These are phyloP conservation scores for Tribolium madens DNA, from an alignment of 1,140 invertebrate genomes.

Conservation along the genomic window DNA sequence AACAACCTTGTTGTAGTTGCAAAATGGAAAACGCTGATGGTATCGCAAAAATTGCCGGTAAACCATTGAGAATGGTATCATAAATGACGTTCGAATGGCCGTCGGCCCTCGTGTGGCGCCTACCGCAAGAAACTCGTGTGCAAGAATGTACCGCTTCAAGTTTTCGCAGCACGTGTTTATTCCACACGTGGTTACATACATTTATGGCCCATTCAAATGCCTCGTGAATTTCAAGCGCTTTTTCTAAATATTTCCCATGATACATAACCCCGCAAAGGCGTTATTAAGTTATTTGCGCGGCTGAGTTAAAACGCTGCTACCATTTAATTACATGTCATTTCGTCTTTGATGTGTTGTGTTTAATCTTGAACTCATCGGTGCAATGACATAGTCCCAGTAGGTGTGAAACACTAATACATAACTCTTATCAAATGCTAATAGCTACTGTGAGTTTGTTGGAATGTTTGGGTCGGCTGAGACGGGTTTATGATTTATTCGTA, in stretches of 20 bases:
- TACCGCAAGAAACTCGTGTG: neutral
- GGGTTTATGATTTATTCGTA: conserved; percentile 26
- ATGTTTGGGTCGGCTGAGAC: neutral
- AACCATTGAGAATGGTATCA: neutral
- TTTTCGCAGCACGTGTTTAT: conserved; percentile 35
- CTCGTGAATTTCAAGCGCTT: conserved; percentile 13
- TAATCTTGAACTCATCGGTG: neutral
- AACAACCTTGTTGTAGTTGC: too few relatives aligned
- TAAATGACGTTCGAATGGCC: neutral
- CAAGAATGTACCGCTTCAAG: conserved; percentile 28
- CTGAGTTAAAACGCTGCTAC: neutral
- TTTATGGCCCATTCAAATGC: conserved; percentile 29
- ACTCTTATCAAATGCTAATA: conserved; percentile 29
- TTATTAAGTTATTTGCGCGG: conserved; percentile 19
- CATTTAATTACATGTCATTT: conserved; percentile 18
- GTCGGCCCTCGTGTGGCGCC: neutral
- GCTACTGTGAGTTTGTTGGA: neutral
- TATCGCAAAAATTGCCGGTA: neutral
- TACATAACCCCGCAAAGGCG: neutral
- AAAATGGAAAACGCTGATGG: too few relatives aligned
- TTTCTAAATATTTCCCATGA: too few relatives aligned
- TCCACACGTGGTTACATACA: conserved; percentile 21
- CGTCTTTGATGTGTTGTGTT: neutral
- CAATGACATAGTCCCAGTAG: conserved; percentile 16
- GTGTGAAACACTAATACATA: conserved; percentile 18